Base-by-base conservation (phyloP, 2,113 vertebrate genomes). In the Urocitellus parryii region DNA sequence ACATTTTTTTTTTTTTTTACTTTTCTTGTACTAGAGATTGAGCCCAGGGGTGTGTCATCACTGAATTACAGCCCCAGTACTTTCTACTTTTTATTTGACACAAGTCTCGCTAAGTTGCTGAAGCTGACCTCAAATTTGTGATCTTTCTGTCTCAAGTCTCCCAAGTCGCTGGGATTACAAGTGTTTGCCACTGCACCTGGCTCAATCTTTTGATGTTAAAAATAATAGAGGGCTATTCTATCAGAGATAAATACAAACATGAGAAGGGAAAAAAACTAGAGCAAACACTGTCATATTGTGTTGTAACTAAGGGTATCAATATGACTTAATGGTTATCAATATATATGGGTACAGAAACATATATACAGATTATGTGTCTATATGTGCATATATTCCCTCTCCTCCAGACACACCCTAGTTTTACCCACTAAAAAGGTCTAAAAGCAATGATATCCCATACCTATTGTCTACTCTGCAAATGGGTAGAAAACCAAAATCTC, bases 211-310 rank as follows among this genome's bases (percentile, higher is more conserved):
- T 61, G 58, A 61, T 61, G 22, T 8, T 24, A 61, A 61, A 77
- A 48, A 70, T 78, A 79, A 77, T 29, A 68, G 48, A 29, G 25
- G 42, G 51, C 25, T 70, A 37, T 32, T 73, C 37, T 68, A 34
- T 58, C 29, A 63, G 39, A 45, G 72, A 34, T 29, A 84, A 92
- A 92, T 51, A 84, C 2, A 53, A 70, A 88, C 73, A 92, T 27
- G 48, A 37, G 85, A 94, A 94, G 18, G 32, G 34, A 74, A 32
- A 95, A 45, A 96, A 78, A 84, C 24, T 63, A 84, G 29, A 91
- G 65, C 45, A 17, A 88, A 73, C 29, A 18, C 22, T 70, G 29
- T 84, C 32, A n/a, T 39, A 11, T 24, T 78, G 14, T 17, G 67
- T 1, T 65, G 4, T 29, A 93, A 85, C 79, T 53, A 5, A 68